These are phyloP conservation scores for Dasyurus viverrinus DNA, from an alignment of 2,113 vertebrate species.

Conservation along the genomic window DNA sequence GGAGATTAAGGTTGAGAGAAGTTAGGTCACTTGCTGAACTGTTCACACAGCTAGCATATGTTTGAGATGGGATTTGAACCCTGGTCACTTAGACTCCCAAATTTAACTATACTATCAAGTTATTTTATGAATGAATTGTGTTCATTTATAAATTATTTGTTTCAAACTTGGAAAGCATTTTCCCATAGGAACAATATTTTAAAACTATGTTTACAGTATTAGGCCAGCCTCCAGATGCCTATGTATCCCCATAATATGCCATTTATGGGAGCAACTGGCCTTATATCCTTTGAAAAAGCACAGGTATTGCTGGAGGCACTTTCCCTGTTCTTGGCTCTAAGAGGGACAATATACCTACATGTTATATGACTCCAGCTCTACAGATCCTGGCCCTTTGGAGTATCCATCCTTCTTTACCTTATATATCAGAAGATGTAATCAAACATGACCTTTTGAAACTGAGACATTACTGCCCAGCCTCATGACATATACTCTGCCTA, in stretches of 20 bases:
- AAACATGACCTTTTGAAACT: background rate
- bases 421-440: background rate
- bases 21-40: background rate
- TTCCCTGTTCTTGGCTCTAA: background rate
- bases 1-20: background rate
- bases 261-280: background rate
- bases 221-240: background rate
- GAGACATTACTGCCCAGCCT: background rate
- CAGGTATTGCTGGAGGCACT: background rate
- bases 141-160: background rate
- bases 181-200: background rate
- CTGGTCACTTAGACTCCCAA: background rate
- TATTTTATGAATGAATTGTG: background rate
- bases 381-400: background rate
- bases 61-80: background rate
- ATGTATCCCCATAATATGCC: background rate
- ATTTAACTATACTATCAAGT: too few relatives aligned
- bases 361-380: background rate
- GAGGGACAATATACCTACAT: background rate
- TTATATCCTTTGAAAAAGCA: background rate
- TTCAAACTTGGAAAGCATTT: background rate
- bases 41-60: background rate
- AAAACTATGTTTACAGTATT: background rate
- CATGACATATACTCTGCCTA: background rate
- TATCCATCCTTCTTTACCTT: background rate